These are phyloP conservation scores for Phainopepla nitens DNA, from an alignment of 2,113 vertebrate genomes.

Conservation along the genomic window DNA sequence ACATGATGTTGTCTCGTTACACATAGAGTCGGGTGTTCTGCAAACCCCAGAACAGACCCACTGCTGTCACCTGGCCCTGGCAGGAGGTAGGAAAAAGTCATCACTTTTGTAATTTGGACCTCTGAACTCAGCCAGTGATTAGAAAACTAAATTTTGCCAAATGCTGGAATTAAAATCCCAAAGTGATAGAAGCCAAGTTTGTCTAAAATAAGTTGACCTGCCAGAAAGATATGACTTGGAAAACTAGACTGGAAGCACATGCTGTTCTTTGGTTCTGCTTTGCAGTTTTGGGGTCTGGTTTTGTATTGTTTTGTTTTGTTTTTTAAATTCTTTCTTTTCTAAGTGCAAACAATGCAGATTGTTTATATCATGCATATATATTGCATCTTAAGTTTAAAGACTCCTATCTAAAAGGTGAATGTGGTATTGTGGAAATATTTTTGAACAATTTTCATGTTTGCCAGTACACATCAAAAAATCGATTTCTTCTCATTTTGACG, in stretches of 20 bases:
- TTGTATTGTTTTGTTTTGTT: not conserved
- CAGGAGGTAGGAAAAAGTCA: not conserved
- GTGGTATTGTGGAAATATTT: not conserved
- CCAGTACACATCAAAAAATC: not conserved
- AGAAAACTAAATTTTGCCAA: conserved; percentile 17
- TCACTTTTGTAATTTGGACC: not conserved
- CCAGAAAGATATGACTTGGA: not conserved
- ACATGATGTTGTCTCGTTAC: not conserved
- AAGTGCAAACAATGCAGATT: not conserved
- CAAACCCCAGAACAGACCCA: not conserved
- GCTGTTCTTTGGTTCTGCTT: not conserved
- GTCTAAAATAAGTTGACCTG: not conserved
- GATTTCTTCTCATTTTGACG: not conserved
- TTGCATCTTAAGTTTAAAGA: not conserved
- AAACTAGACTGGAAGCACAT: not conserved
- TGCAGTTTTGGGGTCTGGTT: not conserved
- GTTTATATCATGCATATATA: not conserved
- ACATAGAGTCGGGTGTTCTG: not conserved
- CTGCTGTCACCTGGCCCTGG: not conserved
- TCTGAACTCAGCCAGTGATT: not conserved
- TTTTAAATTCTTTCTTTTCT: not conserved
- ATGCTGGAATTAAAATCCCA: not conserved
- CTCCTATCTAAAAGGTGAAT: not conserved
- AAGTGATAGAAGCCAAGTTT: not conserved
- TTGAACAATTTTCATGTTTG: not conserved